phyloP scores from a whole-genome alignment of 2,113 vertebrate genomes.

The Pluvianellus socialis region DNA sequence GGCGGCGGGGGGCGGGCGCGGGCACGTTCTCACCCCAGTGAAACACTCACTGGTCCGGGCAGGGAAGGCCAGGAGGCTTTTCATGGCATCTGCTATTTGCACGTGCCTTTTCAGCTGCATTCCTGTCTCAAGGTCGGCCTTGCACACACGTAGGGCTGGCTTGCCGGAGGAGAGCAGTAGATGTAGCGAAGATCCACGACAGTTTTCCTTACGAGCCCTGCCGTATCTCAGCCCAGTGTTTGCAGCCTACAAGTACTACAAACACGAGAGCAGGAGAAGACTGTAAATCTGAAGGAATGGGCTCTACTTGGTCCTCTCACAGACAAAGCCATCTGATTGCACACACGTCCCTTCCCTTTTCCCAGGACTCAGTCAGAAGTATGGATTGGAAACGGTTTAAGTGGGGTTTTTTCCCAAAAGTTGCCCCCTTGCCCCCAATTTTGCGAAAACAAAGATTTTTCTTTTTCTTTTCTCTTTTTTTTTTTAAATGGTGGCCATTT shows the following conservation, averaged over 20 bases:
- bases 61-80: background rate
- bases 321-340: background rate
- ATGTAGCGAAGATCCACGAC: fast-evolving
- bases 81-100: background rate
- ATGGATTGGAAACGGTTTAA: fast-evolving
- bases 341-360: fast-evolving
- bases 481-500: background rate
- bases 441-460: background rate
- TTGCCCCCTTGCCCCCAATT: background rate
- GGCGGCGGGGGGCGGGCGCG: fast-evolving
- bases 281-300: background rate
- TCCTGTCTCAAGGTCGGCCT: background rate
- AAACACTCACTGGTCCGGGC: background rate
- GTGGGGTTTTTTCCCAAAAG: background rate
- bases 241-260: background rate
- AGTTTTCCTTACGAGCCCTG: background rate
- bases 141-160: background rate
- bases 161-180: background rate
- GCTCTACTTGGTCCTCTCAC: background rate
- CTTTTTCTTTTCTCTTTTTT: background rate
- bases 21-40: background rate
- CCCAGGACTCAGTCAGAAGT: background rate
- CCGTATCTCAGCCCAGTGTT: fast-evolving
- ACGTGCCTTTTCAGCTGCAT: background rate
- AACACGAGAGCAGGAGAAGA: background rate